Percentiles rank a stretch among this genome's conserved stretches.
phyloP scores from a whole-genome alignment of 1,140 invertebrate genomes.

The Hylaeus volcanicus region DNA sequence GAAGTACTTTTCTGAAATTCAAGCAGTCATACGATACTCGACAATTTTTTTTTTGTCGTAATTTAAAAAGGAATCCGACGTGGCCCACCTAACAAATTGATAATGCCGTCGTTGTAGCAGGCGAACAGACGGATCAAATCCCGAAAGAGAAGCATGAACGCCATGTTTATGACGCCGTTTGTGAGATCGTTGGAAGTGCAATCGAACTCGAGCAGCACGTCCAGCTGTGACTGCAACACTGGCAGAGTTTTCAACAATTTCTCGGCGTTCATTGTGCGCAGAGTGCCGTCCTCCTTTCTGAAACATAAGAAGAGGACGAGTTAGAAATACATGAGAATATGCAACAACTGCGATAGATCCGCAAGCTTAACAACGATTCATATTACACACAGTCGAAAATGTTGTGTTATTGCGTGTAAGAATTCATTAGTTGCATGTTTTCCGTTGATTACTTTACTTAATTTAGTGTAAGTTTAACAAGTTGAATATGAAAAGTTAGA shows the following conservation, averaged over 20 bases:
- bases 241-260: slow-evolving; percentile 98
- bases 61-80: not conserved
- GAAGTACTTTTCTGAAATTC: slow-evolving; percentile 95
- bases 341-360: too few species aligned
- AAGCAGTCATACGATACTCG: not conserved
- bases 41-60: not conserved
- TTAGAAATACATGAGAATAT: not conserved
- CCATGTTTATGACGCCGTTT: slow-evolving; percentile 99
- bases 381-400: too few species aligned
- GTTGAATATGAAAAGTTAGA: too few species aligned
- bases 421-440: too few species aligned
- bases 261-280: slow-evolving; percentile 98
- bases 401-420: too few species aligned
- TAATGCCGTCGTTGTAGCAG: slow-evolving; percentile 99
- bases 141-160: slow-evolving; percentile 98
- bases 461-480: too few species aligned
- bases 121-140: slow-evolving; percentile 99
- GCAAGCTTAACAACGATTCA: too few species aligned
- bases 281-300: slow-evolving; percentile 97
- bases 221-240: slow-evolving; percentile 96
- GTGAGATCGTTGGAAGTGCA: slow-evolving; percentile 97
- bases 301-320: slow-evolving; percentile 60
- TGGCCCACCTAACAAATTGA: slow-evolving; percentile 93
- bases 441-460: too few species aligned
- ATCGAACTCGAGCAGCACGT: slow-evolving; percentile 98